Evolutionary conservation across 1,140 invertebrate genomes (phyloP), one percentile per base, ranked within the genome.

Genomic region (Drosophila biarmipes): DNA sequence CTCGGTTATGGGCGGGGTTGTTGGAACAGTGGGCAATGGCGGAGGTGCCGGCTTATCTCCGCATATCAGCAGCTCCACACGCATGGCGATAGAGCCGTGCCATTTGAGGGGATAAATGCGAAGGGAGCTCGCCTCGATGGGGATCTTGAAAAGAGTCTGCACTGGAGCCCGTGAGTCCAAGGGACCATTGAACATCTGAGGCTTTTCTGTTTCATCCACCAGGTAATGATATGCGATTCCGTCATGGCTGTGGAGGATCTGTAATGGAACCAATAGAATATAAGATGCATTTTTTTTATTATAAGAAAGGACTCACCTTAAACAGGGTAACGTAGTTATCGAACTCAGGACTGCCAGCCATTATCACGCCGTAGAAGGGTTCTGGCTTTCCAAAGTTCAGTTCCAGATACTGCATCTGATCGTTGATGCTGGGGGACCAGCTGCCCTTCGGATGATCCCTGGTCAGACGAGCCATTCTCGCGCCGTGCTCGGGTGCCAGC

Each of bases 241-340:
- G 80, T 96, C 94, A 15, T 94, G 93, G 27, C 96, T 96, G 78
- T 96, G 95, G 54, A 96, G 89, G 6, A 97, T 92, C 72, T 92
- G n/a, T 0, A 52, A 72, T 2, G 29, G 6, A 10, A 53, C 19
- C 14, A 12, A 48, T 12, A 40, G 4, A 7, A n/a, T 12, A 10
- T 10, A 11, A 10, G 14, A 24, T 15, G n/a, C n/a, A n/a, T 56
- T 6, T 1, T 29, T 6, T 2, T 2, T 31, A 14, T 3, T 14
- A 31, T 5, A 14, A 6, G 45, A 35, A 14, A 5, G 17, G 10
- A 7, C n/a, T 64, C 74, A 92, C 91, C 80, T 94, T 93, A 68
- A 95, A 97, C 61, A 95, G 95, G 5, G 96, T 96, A 15, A 97
- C 95, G 85, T 94, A 96, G 79, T 96, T 94, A 73, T 96, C 93